phyloP scores from a whole-genome alignment of 2,113 vertebrate species.

The Malurus elegans region DNA sequence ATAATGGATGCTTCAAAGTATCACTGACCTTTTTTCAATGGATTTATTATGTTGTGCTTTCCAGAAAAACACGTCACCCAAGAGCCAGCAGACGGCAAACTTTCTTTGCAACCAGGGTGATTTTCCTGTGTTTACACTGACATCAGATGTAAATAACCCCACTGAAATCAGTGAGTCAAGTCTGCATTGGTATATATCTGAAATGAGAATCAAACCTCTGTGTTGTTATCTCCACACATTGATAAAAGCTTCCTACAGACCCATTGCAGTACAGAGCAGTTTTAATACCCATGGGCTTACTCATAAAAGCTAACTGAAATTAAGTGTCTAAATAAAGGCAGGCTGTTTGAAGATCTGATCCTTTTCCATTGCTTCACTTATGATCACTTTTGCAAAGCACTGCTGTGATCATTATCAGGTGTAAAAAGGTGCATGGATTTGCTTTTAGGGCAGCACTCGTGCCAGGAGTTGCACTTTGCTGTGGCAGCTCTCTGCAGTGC shows the following conservation, averaged over 20 bases:
- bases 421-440: background rate
- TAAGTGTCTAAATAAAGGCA: background rate
- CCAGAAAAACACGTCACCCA: background rate
- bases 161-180: background rate
- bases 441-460: background rate
- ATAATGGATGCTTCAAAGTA: background rate
- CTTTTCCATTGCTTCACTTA: background rate
- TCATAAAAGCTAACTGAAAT: background rate
- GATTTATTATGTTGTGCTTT: background rate
- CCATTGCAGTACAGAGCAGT: fast-evolving
- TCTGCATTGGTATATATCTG: background rate
- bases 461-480: background rate
- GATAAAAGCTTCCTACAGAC: background rate
- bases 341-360: background rate
- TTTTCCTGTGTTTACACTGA: background rate
- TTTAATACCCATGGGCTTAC: background rate
- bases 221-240: background rate
- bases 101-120: background rate
- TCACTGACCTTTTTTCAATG: background rate
- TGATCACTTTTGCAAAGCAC: background rate
- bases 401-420: fast-evolving
- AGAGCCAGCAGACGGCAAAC: background rate
- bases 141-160: background rate
- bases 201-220: background rate
- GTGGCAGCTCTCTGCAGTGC: background rate